Conservation (phyloP, 1,140 invertebrate species). For the Cyclargus thomasi region DNA sequence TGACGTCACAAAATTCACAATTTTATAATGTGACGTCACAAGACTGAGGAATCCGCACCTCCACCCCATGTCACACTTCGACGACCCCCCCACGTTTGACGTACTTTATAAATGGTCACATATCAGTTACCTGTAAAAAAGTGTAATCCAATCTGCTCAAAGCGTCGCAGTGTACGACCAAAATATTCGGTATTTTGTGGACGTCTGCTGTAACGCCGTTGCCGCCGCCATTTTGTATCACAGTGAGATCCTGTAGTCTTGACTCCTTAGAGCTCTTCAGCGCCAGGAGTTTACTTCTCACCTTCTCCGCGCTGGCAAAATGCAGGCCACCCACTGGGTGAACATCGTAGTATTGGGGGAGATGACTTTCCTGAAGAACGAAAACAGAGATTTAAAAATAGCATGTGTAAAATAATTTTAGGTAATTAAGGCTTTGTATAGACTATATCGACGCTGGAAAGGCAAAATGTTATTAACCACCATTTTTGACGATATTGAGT, state of each 20-base stretch:
- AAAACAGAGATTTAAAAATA: too few relatives aligned
- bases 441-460: too few relatives aligned
- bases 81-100: too few relatives aligned
- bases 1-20: too few relatives aligned
- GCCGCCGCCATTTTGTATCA: conserved; percentile 30
- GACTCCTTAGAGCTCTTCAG: conserved; percentile 35
- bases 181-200: conserved; percentile 30
- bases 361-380: conserved; percentile 37
- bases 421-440: too few relatives aligned
- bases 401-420: too few relatives aligned
- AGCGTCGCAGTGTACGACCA: conserved; percentile 56
- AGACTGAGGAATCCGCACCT: too few relatives aligned
- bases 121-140: conserved; percentile 51
- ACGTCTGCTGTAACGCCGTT: conserved; percentile 24
- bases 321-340: conserved; percentile 55
- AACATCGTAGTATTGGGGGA: conserved; percentile 50
- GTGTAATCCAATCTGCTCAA: conserved; percentile 57
- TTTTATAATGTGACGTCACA: too few relatives aligned
- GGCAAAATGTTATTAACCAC: too few relatives aligned
- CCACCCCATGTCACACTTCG: too few relatives aligned
- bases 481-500: too few relatives aligned
- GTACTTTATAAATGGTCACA: too few relatives aligned
- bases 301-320: conserved; percentile 56
- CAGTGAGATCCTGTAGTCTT: conserved; percentile 36
- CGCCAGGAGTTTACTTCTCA: conserved; percentile 42